Evolutionary conservation across 2,113 vertebrate species (phyloP).

Genomic region (Pseudorasbora parva): DNA sequence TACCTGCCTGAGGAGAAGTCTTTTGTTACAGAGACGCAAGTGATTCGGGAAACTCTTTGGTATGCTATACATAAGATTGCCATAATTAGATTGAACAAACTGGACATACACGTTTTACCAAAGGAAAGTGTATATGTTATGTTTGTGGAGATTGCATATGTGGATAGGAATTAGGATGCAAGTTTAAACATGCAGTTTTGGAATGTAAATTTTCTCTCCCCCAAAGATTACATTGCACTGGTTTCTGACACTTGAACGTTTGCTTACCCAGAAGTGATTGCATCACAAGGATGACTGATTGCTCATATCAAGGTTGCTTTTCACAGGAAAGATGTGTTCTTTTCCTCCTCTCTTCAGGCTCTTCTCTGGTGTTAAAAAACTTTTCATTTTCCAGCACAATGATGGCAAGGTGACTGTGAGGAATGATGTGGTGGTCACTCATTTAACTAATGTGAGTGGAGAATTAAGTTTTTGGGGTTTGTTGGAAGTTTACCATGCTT

Average conservation of each 20-base stretch:
- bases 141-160: neutral
- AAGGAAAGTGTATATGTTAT: neutral
- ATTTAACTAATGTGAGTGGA: slow-evolving; percentile 90
- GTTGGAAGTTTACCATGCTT: neutral
- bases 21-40: slow-evolving; percentile 92
- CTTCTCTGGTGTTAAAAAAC: slow-evolving; percentile 93
- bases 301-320: neutral
- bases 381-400: slow-evolving; percentile 93
- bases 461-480: neutral
- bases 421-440: slow-evolving; percentile 90
- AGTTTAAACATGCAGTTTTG: slow-evolving; percentile 10
- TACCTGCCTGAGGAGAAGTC: slow-evolving; percentile 90
- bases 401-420: slow-evolving; percentile 93
- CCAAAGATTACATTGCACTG: neutral
- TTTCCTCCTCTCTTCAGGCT: slow-evolving; percentile 81
- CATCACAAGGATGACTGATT: neutral
- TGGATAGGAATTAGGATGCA: neutral
- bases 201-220: neutral
- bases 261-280: neutral
- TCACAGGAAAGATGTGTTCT: neutral
- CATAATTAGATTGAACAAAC: neutral
- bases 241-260: neutral
- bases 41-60: slow-evolving; percentile 95
- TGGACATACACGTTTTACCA: neutral
- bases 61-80: slow-evolving; percentile 70